These are phyloP conservation scores for Pangasius sanitwongsei DNA, from an alignment of 2,797 vertebrate genomes.

Conservation along the genomic window DNA sequence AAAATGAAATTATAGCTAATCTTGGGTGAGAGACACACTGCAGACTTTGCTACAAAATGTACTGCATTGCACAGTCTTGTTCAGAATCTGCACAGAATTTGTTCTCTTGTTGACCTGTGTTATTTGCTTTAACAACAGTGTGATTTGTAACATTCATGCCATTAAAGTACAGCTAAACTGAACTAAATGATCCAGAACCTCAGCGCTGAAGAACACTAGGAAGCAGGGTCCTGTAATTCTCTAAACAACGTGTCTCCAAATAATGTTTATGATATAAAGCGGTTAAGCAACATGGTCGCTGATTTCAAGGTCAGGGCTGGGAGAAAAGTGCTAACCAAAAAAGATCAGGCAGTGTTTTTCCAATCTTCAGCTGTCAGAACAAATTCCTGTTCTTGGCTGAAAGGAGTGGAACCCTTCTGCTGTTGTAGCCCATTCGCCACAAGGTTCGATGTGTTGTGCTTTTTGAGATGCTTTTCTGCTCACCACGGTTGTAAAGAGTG, in stretches of 20 bases:
- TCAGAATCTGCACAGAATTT: too few species aligned
- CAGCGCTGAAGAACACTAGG: background rate
- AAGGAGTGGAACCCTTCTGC: background rate
- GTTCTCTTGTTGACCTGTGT: background rate
- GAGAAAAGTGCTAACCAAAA: background rate
- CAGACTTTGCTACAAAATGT: background rate
- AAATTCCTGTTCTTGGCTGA: background rate
- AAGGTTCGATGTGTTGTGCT: background rate
- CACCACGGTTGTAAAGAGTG: background rate
- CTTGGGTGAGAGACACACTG: background rate
- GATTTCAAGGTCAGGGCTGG: background rate
- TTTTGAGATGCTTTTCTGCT: slow-evolving; percentile 3
- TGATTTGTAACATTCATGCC: background rate
- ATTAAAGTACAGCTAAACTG: background rate
- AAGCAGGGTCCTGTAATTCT: background rate
- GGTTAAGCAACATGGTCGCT: background rate
- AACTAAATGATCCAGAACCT: background rate
- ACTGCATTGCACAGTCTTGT: background rate
- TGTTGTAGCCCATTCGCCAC: background rate
- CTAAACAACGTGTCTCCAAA: background rate
- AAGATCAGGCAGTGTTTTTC: background rate
- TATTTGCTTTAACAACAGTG: too few species aligned
- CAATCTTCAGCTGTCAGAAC: background rate
- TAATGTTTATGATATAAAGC: background rate
- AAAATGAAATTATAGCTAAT: background rate